These are phyloP conservation scores for Rhinopomastus cyanomelas DNA, from an alignment of 2,113 vertebrate species.

Conservation along the genomic window DNA sequence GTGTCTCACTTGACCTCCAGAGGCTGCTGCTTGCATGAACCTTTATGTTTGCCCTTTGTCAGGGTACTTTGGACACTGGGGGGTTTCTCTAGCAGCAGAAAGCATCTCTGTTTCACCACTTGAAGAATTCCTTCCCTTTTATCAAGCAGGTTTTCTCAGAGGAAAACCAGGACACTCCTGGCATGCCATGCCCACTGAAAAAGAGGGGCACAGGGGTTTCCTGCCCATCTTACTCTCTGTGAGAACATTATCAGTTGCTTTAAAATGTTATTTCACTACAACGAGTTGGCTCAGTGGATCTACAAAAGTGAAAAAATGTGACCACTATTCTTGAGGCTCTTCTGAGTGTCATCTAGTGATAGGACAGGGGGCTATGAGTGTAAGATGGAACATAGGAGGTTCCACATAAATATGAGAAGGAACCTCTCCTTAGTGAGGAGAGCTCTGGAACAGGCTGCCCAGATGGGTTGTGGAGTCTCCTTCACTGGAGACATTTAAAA, in stretches of 20 bases:
- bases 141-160: not conserved
- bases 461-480: too few relatives aligned
- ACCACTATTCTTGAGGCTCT: not conserved
- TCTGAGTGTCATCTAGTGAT: too few relatives aligned
- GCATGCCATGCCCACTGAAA: not conserved
- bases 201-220: not conserved
- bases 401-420: too few relatives aligned
- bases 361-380: too few relatives aligned
- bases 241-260: not conserved
- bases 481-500: too few relatives aligned
- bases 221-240: not conserved
- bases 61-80: not conserved
- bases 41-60: not conserved
- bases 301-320: not conserved
- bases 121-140: not conserved
- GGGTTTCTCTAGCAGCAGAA: not conserved
- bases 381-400: too few relatives aligned
- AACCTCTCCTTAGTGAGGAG: too few relatives aligned
- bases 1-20: not conserved
- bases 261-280: not conserved
- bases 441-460: too few relatives aligned
- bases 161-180: not conserved
- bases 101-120: not conserved
- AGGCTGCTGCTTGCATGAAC: not conserved
- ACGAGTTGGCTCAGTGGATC: not conserved